Conservation (phyloP, 2,888 invertebrate species). For the Drosophila setosimentum region DNA sequence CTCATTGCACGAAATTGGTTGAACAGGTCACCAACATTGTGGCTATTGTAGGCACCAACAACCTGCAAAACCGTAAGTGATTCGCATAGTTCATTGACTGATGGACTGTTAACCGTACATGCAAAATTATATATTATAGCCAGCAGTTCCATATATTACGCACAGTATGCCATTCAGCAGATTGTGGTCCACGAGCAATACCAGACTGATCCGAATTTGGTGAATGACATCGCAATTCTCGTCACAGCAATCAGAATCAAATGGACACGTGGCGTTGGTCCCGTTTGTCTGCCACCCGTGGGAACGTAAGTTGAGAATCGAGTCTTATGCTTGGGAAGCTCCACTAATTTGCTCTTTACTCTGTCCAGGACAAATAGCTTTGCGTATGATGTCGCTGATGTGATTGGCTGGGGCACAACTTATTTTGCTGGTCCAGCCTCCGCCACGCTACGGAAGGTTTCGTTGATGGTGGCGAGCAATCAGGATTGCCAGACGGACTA, state of each 20-base stretch:
- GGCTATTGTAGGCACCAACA: slow-evolving; percentile 86
- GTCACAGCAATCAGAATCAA: slow-evolving; percentile 83
- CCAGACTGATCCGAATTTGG: slow-evolving; percentile 27
- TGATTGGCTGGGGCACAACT: slow-evolving; percentile 86
- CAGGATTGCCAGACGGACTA: slow-evolving; percentile 60
- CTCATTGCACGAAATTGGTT: slow-evolving; percentile 84
- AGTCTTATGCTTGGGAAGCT: fast-evolving
- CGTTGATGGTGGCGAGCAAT: slow-evolving; percentile 80
- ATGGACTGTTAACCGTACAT: background rate
- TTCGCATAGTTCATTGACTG: fast-evolving
- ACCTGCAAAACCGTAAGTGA: slow-evolving; percentile 84
- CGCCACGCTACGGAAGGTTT: slow-evolving; percentile 85
- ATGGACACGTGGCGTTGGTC: slow-evolving; percentile 87
- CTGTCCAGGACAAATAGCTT: slow-evolving; percentile 58
- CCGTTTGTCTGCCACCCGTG: slow-evolving; percentile 87
- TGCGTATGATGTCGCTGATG: slow-evolving; percentile 58
- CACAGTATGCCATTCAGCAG: slow-evolving; percentile 78
- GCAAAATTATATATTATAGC: slow-evolving; percentile 39
- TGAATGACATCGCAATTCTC: slow-evolving; percentile 87
- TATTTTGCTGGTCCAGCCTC: slow-evolving; percentile 86
- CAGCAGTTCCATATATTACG: slow-evolving; percentile 58
- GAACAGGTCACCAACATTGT: slow-evolving; percentile 63
- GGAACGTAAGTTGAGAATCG: slow-evolving; percentile 71
- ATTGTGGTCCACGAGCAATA: slow-evolving; percentile 76
- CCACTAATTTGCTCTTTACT: background rate